Conservation (phyloP, 2,797 vertebrate species). For the Molossus alvarezi region DNA sequence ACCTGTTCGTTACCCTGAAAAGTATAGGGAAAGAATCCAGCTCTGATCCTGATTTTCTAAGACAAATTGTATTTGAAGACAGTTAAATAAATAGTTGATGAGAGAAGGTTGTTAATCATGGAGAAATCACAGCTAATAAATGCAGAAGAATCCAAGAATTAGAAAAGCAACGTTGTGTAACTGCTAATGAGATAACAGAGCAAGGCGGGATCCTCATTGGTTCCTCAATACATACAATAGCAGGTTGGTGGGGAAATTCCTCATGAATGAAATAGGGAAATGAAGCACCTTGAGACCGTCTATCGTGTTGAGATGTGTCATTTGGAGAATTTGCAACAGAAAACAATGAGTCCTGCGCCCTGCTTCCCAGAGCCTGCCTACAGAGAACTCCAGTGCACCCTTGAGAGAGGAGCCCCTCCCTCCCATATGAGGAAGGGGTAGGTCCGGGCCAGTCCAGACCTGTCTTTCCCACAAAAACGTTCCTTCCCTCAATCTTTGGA, state of each 20-base stretch:
- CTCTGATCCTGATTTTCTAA: conserved; percentile 68
- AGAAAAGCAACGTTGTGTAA: conserved; percentile 54
- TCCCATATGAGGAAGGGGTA: not conserved
- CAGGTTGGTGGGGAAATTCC: not conserved
- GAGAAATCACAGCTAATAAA: conserved; percentile 67
- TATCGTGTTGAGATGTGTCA: not conserved
- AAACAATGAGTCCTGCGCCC: not conserved
- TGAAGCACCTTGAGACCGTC: not conserved
- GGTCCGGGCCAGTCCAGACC: not conserved
- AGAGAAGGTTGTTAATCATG: conserved; percentile 75
- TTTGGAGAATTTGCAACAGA: not conserved
- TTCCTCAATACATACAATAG: not conserved
- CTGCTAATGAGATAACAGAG: not conserved
- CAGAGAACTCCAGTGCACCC: not conserved
- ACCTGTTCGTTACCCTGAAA: conserved; percentile 49
- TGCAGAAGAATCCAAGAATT: conserved; percentile 57
- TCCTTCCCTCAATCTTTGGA: not conserved
- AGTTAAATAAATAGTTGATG: conserved; percentile 78
- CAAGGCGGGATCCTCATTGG: not conserved
- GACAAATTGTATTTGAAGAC: conserved; percentile 69
- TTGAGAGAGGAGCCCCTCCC: not conserved
- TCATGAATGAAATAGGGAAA: not conserved
- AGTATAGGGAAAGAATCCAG: conserved; percentile 10
- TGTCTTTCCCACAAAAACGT: not conserved
- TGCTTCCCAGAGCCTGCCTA: not conserved